Percentiles rank a stretch among this genome's conserved stretches.
phyloP scores from a whole-genome alignment of 2,888 invertebrate species.

The Microctonus hyperodae region DNA sequence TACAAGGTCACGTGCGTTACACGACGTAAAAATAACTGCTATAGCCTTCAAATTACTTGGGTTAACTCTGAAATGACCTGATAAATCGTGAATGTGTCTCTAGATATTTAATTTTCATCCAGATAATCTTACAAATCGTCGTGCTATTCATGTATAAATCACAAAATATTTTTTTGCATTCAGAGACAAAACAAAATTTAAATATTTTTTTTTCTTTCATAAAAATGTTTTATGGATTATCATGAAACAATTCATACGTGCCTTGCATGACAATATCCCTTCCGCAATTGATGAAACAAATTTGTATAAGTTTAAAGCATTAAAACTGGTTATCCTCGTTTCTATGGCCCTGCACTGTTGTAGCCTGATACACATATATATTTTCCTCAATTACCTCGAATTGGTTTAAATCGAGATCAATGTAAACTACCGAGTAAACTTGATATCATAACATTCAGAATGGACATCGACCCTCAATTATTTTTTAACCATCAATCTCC shows the following conservation, averaged over 20 bases:
- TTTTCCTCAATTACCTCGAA: constrained; percentile 24
- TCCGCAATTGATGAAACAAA: constrained; percentile 18
- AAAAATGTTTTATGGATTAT: neutral
- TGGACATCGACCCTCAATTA: constrained; percentile 10
- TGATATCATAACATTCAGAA: constrained; percentile 21
- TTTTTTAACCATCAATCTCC: constrained; percentile 8
- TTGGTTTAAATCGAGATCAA: constrained; percentile 40
- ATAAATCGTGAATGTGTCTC: constrained; percentile 8
- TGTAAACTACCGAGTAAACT: constrained; percentile 33
- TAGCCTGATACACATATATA: constrained; percentile 16
- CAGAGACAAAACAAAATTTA: constrained; percentile 10
- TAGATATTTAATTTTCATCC: neutral
- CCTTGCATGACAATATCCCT: constrained; percentile 17
- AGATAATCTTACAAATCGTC: neutral
- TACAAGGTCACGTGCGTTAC: constrained; percentile 26
- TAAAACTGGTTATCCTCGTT: constrained; percentile 31
- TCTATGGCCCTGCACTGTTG: constrained; percentile 24
- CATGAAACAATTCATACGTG: neutral
- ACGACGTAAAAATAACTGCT: constrained; percentile 32
- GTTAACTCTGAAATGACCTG: constrained; percentile 27
- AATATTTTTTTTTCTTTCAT: neutral
- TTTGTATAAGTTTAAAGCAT: neutral
- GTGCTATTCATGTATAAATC: neutral
- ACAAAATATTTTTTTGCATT: neutral
- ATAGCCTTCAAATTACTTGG: constrained; percentile 27